These are phyloP conservation scores for Periophthalmus magnuspinnatus DNA, from an alignment of 2,797 vertebrate species.

Conservation along the genomic window DNA sequence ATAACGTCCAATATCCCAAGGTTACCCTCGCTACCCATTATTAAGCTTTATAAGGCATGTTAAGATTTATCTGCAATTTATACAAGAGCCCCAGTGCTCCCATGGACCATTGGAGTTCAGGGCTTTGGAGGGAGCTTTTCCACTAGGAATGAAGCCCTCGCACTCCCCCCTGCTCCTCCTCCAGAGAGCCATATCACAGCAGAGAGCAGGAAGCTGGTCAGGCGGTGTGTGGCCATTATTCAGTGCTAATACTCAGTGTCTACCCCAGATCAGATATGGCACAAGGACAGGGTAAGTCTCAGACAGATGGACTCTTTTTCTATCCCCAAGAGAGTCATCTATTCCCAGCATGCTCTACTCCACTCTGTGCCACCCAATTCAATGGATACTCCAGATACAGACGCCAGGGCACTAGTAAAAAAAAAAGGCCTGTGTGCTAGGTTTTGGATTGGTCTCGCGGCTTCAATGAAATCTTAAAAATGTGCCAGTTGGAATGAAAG, in stretches of 20 bases:
- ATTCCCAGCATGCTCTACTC: slow-evolving; percentile 63
- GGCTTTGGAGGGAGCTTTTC: slow-evolving; percentile 45
- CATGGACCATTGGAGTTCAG: slow-evolving; percentile 40
- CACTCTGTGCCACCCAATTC: slow-evolving; percentile 56
- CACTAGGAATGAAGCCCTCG: slow-evolving; percentile 36
- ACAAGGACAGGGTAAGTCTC: slow-evolving; percentile 70
- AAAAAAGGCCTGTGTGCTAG: slow-evolving; percentile 25
- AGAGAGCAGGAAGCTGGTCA: slow-evolving; percentile 63
- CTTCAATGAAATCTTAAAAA: slow-evolving; percentile 44
- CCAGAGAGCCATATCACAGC: slow-evolving; percentile 61
- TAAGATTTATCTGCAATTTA: slow-evolving; percentile 60
- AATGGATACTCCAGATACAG: slow-evolving; percentile 52
- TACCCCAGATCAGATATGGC: slow-evolving; percentile 71
- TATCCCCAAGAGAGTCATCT: slow-evolving; percentile 60
- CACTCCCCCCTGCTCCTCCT: slow-evolving; percentile 42
- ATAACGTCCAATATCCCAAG: slow-evolving; percentile 54
- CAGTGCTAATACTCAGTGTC: slow-evolving; percentile 76
- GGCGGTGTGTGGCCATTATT: slow-evolving; percentile 68
- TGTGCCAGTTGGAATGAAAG: slow-evolving; percentile 33
- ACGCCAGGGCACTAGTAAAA: slow-evolving; percentile 34
- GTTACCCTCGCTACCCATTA: slow-evolving; percentile 37
- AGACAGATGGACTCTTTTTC: slow-evolving; percentile 69
- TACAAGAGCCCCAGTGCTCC: slow-evolving; percentile 39
- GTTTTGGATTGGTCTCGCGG: slow-evolving; percentile 15
- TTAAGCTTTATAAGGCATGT: slow-evolving; percentile 38